Evolutionary conservation across 2,113 vertebrate genomes (phyloP).

Genomic region (Siniperca knerii): DNA sequence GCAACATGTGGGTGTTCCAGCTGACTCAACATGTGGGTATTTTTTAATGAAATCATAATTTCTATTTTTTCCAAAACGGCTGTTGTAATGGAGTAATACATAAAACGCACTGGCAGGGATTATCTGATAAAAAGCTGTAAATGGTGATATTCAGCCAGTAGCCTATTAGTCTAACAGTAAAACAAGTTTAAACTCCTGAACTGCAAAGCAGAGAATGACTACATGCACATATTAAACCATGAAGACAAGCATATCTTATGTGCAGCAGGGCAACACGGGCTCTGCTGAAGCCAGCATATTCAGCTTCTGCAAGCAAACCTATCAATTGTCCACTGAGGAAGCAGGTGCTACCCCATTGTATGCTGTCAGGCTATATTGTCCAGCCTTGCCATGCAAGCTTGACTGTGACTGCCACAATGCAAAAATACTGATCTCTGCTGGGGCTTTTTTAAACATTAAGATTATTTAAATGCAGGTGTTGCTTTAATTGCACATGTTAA

Average conservation of each 20-base stretch:
- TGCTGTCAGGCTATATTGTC: constrained; percentile 21
- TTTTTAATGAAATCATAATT: not conserved
- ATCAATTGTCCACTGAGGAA: constrained; percentile 73
- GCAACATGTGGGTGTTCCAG: not conserved
- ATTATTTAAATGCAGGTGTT: not conserved
- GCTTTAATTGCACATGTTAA: not conserved
- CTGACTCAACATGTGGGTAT: not conserved
- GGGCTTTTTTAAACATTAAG: not conserved
- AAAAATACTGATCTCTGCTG: not conserved
- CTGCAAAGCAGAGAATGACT: not conserved
- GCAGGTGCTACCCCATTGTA: constrained; percentile 73
- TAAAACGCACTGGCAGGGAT: not conserved
- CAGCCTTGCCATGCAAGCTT: not conserved
- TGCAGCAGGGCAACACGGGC: not conserved
- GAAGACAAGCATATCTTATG: not conserved
- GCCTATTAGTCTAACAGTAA: not conserved
- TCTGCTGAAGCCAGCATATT: constrained; percentile 3
- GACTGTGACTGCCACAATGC: not conserved
- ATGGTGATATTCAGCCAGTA: not conserved
- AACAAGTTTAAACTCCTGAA: not conserved
- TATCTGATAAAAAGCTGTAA: not conserved
- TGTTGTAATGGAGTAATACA: not conserved
- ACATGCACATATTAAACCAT: not conserved
- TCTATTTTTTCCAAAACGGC: not conserved
- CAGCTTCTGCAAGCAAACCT: not conserved